Percentiles rank a stretch among this genome's conserved stretches.
These are phyloP conservation scores for Cheilosia urbana DNA, from an alignment of 2,888 invertebrate genomes.

Conservation along the genomic window DNA sequence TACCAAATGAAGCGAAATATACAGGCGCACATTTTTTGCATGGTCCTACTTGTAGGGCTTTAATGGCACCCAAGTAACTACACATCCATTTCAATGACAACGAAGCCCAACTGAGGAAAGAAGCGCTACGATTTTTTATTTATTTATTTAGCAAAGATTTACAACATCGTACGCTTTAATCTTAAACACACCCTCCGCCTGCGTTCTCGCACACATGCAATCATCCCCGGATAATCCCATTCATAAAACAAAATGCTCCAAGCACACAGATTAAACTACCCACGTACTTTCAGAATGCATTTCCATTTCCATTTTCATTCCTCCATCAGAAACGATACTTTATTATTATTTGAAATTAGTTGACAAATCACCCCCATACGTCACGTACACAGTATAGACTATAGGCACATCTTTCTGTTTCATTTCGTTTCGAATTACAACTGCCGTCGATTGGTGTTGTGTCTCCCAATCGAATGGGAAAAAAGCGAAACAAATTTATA, in stretches of 20 bases:
- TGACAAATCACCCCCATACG: conserved; percentile 6
- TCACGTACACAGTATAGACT: background rate
- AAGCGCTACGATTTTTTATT: background rate
- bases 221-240: conserved; percentile 9
- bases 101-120: background rate
- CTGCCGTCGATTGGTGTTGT: conserved; percentile 16
- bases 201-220: background rate
- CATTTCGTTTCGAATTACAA: conserved; percentile 22
- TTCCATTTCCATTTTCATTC: conserved; percentile 1
- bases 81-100: background rate
- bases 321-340: conserved; percentile 13
- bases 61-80: background rate
- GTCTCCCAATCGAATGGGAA: conserved; percentile 21
- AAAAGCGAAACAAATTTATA: conserved; percentile 33
- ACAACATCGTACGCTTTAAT: background rate
- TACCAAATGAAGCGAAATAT: no score
- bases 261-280: background rate
- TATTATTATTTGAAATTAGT: conserved; percentile 29
- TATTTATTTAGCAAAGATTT: background rate
- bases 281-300: conserved; percentile 10
- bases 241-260: conserved; percentile 12
- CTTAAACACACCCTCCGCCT: background rate
- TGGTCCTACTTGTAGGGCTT: background rate
- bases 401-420: background rate
- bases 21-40: background rate